These are phyloP conservation scores for Pterostichus madidus DNA, from an alignment of 2,888 invertebrate genomes.

Conservation along the genomic window DNA sequence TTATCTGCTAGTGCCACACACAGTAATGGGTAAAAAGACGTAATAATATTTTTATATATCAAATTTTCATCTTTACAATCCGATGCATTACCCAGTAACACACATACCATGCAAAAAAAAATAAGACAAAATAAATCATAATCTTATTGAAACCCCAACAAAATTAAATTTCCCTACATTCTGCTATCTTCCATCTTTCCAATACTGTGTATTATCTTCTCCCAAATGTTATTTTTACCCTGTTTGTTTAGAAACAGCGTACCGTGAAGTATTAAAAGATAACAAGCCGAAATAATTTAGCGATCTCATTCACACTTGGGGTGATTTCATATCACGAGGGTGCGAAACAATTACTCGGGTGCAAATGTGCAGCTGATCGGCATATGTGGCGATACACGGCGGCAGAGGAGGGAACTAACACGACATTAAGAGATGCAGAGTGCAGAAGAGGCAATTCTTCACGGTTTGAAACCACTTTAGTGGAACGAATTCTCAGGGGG, in stretches of 20 bases:
- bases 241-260: slow-evolving; percentile 1
- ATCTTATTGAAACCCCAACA: too few relatives aligned
- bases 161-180: neutral
- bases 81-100: too few relatives aligned
- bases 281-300: slow-evolving; percentile 19
- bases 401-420: neutral
- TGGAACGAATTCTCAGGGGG: slow-evolving; percentile 26
- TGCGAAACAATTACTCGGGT: slow-evolving; percentile 13
- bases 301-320: slow-evolving; percentile 17
- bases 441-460: slow-evolving; percentile 6
- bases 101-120: too few relatives aligned
- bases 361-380: slow-evolving; percentile 27
- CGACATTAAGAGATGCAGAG: neutral
- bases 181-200: slow-evolving; percentile 22
- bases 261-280: slow-evolving; percentile 40
- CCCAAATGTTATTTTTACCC: slow-evolving; percentile 20
- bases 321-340: slow-evolving; percentile 18
- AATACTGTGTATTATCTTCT: neutral
- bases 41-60: too few relatives aligned
- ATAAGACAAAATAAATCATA: too few relatives aligned
- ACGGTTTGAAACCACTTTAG: slow-evolving; percentile 7
- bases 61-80: too few relatives aligned
- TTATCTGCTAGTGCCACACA: too few relatives aligned
- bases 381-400: slow-evolving; percentile 29
- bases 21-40: too few relatives aligned